Evolutionary conservation across 1,140 invertebrate genomes (phyloP).

Genomic region (Drosophila micromelanica): DNA sequence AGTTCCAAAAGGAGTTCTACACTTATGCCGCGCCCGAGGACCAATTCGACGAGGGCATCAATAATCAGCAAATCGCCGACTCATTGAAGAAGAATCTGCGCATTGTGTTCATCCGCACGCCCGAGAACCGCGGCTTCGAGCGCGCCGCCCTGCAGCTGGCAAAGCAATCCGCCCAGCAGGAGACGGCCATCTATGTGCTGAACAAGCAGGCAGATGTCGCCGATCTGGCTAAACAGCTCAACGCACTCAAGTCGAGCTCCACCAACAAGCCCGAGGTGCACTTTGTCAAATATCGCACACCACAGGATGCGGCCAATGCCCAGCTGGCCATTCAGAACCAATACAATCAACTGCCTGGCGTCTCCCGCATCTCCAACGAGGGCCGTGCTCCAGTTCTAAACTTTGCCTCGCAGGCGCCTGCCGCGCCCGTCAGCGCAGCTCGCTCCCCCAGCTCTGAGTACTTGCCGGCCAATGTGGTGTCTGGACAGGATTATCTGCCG

Average conservation of each 20-base stretch:
- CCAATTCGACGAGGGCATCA: conserved; percentile 66
- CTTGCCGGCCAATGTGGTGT: conserved; percentile 58
- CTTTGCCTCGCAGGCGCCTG: conserved; percentile 57
- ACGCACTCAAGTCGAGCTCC: conserved; percentile 62
- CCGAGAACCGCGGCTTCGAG: conserved; percentile 85
- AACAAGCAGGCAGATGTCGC: conserved; percentile 87
- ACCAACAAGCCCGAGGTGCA: conserved; percentile 72
- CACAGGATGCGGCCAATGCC: conserved; percentile 70
- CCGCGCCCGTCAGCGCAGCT: not conserved
- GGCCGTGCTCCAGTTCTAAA: conserved; percentile 71
- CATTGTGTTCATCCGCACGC: conserved; percentile 94
- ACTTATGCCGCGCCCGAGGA: conserved; percentile 73
- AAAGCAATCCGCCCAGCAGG: conserved; percentile 84
- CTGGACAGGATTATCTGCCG: conserved; percentile 67
- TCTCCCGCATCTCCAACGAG: conserved; percentile 68
- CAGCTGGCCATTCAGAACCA: conserved; percentile 76
- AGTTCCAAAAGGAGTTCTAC: conserved; percentile 77
- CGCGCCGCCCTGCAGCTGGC: conserved; percentile 88
- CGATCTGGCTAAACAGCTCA: conserved; percentile 66
- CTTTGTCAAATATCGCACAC: conserved; percentile 75
- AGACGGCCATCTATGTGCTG: conserved; percentile 92
- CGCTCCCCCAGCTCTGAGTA: conserved; percentile 48
- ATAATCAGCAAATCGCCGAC: conserved; percentile 55
- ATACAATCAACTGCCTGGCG: conserved; percentile 70
- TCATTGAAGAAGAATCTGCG: conserved; percentile 92